A percentile compares a stretch with the other conserved stretches of the same genome.
phyloP scores from a whole-genome alignment of 2,888 invertebrate genomes.

The Temnothorax ravouxi region DNA sequence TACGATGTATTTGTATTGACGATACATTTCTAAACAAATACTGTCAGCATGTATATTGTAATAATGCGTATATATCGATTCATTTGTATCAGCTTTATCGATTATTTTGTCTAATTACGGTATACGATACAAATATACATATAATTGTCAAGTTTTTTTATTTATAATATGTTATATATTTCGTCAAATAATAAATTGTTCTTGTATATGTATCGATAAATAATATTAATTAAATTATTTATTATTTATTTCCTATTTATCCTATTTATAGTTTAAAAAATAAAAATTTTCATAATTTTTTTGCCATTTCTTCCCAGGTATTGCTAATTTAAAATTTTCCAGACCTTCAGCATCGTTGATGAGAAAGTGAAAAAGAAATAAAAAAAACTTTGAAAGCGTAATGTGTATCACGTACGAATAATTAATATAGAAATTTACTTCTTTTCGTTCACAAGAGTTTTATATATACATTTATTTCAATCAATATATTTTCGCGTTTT shows the following conservation, averaged over 20 bases:
- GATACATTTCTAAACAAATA: conserved; percentile 10
- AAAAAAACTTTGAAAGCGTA: neutral
- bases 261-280: neutral
- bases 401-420: neutral
- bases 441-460: neutral
- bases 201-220: neutral
- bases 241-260: neutral
- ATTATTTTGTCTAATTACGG: neutral
- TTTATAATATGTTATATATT: neutral
- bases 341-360: neutral
- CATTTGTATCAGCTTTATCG: neutral
- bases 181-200: conserved; percentile 2
- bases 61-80: neutral
- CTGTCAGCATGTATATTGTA: neutral
- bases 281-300: neutral
- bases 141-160: neutral
- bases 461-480: neutral
- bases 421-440: neutral
- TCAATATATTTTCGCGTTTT: conserved; percentile 19
- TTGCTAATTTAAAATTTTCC: conserved; percentile 16
- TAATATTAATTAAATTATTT: conserved; percentile 12
- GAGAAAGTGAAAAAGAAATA: neutral
- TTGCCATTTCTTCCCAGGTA: neutral
- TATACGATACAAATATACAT: neutral
- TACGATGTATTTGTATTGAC: neutral